Evolutionary conservation across 2,113 vertebrate species (phyloP), one percentile per base, ranked within the genome.

Genomic region (Rhinoptilus africanus): DNA sequence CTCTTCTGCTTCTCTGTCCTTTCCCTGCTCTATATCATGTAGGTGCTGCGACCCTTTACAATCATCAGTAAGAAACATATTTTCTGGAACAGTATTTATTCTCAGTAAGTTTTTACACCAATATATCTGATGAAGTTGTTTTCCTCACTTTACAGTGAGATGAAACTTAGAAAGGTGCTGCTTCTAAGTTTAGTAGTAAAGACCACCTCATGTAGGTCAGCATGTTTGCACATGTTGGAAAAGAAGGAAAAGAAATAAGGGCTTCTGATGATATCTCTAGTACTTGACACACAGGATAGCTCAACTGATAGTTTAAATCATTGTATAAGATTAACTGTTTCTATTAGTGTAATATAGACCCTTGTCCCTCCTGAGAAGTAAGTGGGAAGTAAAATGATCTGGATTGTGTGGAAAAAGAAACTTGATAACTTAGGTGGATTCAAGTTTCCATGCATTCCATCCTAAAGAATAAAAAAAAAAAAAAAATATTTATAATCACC

Each of bases 1-100:
- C 4, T 45, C 18, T 87, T 75, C 45, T 0, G 0, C 4, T 39
- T 57, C 14, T 22, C 35, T 57, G 8, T 57, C 13, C 9, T 73
- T 91, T 90, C 62, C 50, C 23, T 19, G 4, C 34, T 54, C 17
- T 91, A 10, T 77, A 18, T 23, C 2, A 22, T 19, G 34, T 37
- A 57, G 23, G 14, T 54, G 16, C 24, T 66, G 66, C 4, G 54
- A 62, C 8, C 9, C 7, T 83, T 41, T 35, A 50, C 17, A 86
- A 59, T 4, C 7, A 24, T 50, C 8, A 30, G 47, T 27, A 76
- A 75, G 23, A 77, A 69, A 73, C 18, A 50, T 2, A 1, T 17
- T 83, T 56, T 53, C 34, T 62, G 14, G 14, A 84, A 71, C 5
- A 57, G 15, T 56, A 26, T 57, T 72, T 68, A 56, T 66, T 71